Evolutionary conservation across 2,888 invertebrate species (phyloP), one percentile per base, ranked within the genome.

Genomic region (Leptura quadrifasciata): DNA sequence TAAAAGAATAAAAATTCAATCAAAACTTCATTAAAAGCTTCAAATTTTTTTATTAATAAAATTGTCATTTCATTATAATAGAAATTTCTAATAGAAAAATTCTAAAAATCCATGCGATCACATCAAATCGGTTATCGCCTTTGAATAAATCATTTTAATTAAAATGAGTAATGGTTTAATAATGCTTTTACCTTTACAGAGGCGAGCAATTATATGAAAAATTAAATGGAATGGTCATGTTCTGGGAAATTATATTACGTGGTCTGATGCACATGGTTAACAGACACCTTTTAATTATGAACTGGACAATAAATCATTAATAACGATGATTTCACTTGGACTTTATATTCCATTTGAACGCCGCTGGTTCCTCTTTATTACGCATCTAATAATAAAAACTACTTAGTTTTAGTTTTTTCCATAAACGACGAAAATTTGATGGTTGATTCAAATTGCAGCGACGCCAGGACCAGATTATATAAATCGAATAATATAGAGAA

Each of bases 211-310:
- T 31, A 27, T n/a, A 27, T 24, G 55, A 68, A 68, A 57, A 68
- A 68, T 68, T 68, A 31, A 68, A 68, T 55, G 27, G 55, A 68
- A 55, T 55, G 24, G 27, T 18, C 21, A 54, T 17, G 27, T 18
- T 52, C 57, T 55, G 27, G 54, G 55, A 55, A 68, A 68, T 68
- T 68, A 68, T 18, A 68, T 68, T 55, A 57, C 20, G 21, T 54
- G 68, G 68, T 68, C 68, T 31, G 68, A 57, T 68, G 68, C 68
- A 55, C 68, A 31, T 20, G 17, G 31, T 21, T 17, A 55, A 20
- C 31, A 68, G 55, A 68, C 55, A 68, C 52, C 27, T 9, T 31
- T 60, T 27, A 60, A 60, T 24, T 31, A 24, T 10, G 35, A 18
- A 6, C 55, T 31, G 17, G 31, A 17, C 20, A 12, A 68, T 57